Conservation (phyloP, 2,113 vertebrate species). For the Dendrocopos noguchii region DNA sequence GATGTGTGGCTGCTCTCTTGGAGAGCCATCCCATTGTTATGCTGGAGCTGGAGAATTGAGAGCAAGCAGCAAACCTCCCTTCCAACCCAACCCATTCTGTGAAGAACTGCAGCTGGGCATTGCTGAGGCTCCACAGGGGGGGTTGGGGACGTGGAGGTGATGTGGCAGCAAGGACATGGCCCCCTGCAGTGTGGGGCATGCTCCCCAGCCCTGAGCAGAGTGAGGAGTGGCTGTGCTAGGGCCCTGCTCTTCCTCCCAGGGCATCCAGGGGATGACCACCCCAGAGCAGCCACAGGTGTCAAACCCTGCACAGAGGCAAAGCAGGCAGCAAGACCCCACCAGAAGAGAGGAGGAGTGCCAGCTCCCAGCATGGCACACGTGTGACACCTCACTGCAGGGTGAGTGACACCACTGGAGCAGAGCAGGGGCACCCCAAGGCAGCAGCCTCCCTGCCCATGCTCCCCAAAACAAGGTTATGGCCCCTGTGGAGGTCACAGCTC, state of each 20-base stretch:
- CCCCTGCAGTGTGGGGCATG: neutral
- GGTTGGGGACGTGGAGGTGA: neutral
- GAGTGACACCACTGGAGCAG: accelerated
- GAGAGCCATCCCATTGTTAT: neutral
- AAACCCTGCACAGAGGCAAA: accelerated
- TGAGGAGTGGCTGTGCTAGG: accelerated
- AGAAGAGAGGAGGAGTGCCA: neutral
- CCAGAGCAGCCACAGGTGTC: neutral
- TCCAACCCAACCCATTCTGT: no score
- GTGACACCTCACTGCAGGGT: neutral
- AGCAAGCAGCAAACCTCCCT: neutral
- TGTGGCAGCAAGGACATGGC: neutral
- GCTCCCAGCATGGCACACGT: accelerated
- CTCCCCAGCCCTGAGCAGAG: accelerated
- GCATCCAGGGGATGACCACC: neutral
- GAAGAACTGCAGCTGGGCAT: neutral
- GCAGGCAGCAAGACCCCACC: neutral
- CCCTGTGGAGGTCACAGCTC: accelerated
- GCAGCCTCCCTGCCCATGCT: no score
- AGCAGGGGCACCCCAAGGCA: neutral
- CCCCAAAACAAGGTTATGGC: neutral
- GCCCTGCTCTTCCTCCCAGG: neutral
- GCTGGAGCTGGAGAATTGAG: neutral
- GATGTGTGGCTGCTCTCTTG: accelerated
- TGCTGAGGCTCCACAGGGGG: accelerated